Evolutionary conservation across 2,113 vertebrate genomes (phyloP), one percentile per base, ranked within the genome.

Genomic region (Crotophaga sulcirostris): DNA sequence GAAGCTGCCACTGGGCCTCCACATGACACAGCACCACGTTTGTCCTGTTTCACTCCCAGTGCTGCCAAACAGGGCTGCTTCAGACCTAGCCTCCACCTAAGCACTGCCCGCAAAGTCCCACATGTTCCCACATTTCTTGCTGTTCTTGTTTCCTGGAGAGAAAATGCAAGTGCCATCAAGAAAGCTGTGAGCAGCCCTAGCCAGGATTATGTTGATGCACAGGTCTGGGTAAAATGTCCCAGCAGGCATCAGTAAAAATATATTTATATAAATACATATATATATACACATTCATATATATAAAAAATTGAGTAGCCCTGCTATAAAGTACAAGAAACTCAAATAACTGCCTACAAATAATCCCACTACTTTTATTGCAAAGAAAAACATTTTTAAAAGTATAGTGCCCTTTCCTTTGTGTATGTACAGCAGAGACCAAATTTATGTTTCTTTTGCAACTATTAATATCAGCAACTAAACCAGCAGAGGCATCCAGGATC

Each of bases 11-110:
- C 5, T 1, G 3, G 67, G 13, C 28, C 66, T 63, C 19, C 5
- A 2, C 23, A 12, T 0, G 1, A 11, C 12, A 10, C 10, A 7
- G 52, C 5, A 2, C 29, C 2, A 1, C 1, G 34, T 19, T 38
- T 2, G 2, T 16, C 54, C 74, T 20, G 21, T 40, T 28, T 17
- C 1, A 3, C n/a, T 45, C 38, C 45, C 13, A 3, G 21, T 1
- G 2, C 29, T 9, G 21, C 18, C 8, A 28, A 31, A 51, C 40
- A 42, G 40, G 13, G 40, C 45, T 11, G 31, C 45, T 49, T 51
- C 66, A 42, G 51, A n/a, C 21, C 47, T 13, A 56, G 29, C 25
- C 72, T 10, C 21, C 2, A 1, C 2, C 45, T 1, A 4, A 21
- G 11, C 3, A 6, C 9, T 64, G 44, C 63, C 36, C 79, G 13